Evolutionary conservation across 2,888 invertebrate species (phyloP), one percentile per base, ranked within the genome.

Genomic region (Linnaemya tessellans): DNA sequence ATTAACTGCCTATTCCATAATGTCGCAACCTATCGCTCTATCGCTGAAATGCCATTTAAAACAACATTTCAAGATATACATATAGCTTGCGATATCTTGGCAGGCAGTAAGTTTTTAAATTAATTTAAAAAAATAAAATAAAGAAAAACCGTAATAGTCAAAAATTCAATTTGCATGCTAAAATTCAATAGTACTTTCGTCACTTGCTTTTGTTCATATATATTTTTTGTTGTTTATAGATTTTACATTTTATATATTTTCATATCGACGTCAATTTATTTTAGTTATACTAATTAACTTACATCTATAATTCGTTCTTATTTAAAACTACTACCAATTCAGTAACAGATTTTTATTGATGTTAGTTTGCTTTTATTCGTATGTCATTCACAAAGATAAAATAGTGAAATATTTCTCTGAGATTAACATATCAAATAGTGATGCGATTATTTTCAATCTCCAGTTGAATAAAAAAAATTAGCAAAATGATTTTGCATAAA

Each of bases 211-310:
- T 38, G 15, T 54, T 13, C 10, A 41, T 62, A 22, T 13, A 30
- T 38, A 15, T 38, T 51, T 41, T 22, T 35, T 22, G 13, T 60
- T 38, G 20, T 38, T 49, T 62, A 41, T 51, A 15, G 46, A 49
- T 62, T 54, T 46, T 20, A 49, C 38, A n/a, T 62, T 30, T 62
- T 60, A 13, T 78, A 41, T 41, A 56, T 64, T n/a, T 43, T 67
- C 10, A 25, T 25, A 43, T 15, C 38, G 25, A 62, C 25, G 30
- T 70, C 30, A n/a, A 46, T 67, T 30, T 70, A 15, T 73, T 73
- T 73, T 73, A 71, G 43, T 80, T 56, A 46, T 46, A 82, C 75
- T 82, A 67, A 67, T 70, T 58, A 74, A 46, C 70, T 75, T 84
- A 84, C 49, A 58, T 0, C 80, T 75, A 84, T 38, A 71, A 64